phyloP scores from a whole-genome alignment of 2,797 vertebrate species.

The Sebastes variabilis region DNA sequence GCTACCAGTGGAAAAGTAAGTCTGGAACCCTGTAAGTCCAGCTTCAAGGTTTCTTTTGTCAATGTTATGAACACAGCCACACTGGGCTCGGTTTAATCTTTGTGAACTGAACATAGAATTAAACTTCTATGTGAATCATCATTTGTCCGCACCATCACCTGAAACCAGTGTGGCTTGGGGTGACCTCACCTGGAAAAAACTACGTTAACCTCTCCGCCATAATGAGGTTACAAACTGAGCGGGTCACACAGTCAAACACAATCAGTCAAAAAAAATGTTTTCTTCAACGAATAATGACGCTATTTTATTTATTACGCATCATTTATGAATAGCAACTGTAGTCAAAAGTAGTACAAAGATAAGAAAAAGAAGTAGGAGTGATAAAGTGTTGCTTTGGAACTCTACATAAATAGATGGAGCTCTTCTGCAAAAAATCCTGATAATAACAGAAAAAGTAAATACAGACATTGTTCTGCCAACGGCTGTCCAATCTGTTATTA shows the following conservation, averaged over 20 bases:
- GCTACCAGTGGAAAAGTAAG: not conserved
- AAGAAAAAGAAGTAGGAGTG: not conserved
- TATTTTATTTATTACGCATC: not conserved
- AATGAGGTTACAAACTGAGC: not conserved
- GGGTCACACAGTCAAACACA: not conserved
- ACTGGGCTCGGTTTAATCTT: not conserved
- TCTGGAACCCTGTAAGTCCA: not conserved
- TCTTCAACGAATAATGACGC: not conserved
- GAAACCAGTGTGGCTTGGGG: not conserved
- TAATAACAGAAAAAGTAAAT: conserved; percentile 54
- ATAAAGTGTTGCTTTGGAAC: conserved; percentile 3
- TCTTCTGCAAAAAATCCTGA: conserved; percentile 32
- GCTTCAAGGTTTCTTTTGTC: not conserved
- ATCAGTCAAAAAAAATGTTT: not conserved
- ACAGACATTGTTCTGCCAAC: conserved; percentile 60
- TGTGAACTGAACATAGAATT: not conserved
- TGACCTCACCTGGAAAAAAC: not conserved
- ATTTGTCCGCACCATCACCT: not conserved
- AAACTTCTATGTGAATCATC: not conserved
- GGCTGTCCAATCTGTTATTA: conserved; percentile 70
- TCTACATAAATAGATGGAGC: conserved; percentile 27
- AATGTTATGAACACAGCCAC: not conserved
- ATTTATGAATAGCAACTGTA: conserved; percentile 1
- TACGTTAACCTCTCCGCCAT: not conserved
- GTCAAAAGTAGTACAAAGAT: not conserved